These are phyloP conservation scores for Ranitomeya imitator DNA, from an alignment of 2,113 vertebrate genomes.

Conservation along the genomic window DNA sequence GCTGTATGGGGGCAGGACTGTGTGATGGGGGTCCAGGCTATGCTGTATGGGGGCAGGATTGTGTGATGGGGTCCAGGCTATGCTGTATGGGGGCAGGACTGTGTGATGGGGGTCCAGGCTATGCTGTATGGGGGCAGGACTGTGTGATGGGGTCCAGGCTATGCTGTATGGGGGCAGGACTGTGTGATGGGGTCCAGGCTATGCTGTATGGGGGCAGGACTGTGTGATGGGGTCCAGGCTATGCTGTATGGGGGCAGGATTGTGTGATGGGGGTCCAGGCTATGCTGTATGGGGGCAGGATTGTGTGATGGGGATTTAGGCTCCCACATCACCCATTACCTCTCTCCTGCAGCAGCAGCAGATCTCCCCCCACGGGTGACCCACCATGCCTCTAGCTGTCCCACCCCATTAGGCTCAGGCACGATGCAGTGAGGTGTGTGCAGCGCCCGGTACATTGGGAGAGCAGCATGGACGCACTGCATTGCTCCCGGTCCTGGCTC, in stretches of 20 bases:
- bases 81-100: not conserved
- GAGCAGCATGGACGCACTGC: not conserved
- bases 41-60: not conserved
- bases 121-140: not conserved
- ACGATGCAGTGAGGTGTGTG: constrained; percentile 24
- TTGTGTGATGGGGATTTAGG: not conserved
- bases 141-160: no score
- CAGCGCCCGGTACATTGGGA: constrained; percentile 3
- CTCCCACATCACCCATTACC: not conserved
- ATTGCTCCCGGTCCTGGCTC: constrained; percentile 53
- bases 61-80: not conserved
- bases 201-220: not conserved
- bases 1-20: no score
- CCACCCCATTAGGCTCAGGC: constrained; percentile 10
- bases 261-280: no score
- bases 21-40: no score
- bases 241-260: not conserved
- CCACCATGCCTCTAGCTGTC: constrained; percentile 5
- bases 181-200: not conserved
- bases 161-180: not conserved
- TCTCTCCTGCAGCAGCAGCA: not conserved
- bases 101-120: not conserved
- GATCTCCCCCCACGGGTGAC: constrained; percentile 8
- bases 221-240: not conserved
- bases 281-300: not conserved